Base-by-base conservation (phyloP, 2,113 vertebrate genomes). In the Calidris pugnax region DNA sequence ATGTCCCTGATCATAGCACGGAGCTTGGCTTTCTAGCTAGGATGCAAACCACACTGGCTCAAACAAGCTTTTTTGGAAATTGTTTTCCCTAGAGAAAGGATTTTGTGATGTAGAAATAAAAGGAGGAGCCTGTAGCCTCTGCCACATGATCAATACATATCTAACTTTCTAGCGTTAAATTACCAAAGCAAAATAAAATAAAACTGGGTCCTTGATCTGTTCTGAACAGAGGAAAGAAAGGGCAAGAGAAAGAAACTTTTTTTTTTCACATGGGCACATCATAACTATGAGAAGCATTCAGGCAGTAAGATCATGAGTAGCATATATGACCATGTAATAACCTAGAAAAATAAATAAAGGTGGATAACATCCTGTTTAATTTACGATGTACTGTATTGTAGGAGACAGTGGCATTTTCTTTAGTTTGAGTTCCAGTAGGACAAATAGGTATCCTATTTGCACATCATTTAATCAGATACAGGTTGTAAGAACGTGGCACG, bases 361-460 rank as follows among this genome's bases (percentile, higher is more conserved):
- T 89, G 62, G 47, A 45, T 82, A 85, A 69, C 73, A 93, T 97
- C 86, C 94, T 94, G 80, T 72, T 96, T 75, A 57, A 30, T 87
- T 94, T 91, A 93, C 22, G 19, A 50, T 23, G 16, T 30, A 51
- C 21, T 45, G 13, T 68, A 28, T 3, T 6, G 4, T 16, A 78
- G 48, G 43, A 72, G 15, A 62, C 33, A 76, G 51, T 12, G 37
- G 16, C 4, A 1, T 71, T 73, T 76, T 68, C 60, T 59, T 63
- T 15, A 63, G 37, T 57, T 55, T 60, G 6, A 39, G 23, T 75
- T 91, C 39, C 57, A 56, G 2, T 1, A 53, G 24, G n/a, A 55
- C 53, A 73, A 89, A 63, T 3, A 81, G 32, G 9, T 47, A 41
- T 37, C 30, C 43, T 68, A 48, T 80, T 85, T 76, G 55, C 48